A percentile compares a stretch with the other conserved stretches of the same genome.
These are phyloP conservation scores for Streblospio benedicti DNA, from an alignment of 1,140 invertebrate genomes.

Conservation along the genomic window DNA sequence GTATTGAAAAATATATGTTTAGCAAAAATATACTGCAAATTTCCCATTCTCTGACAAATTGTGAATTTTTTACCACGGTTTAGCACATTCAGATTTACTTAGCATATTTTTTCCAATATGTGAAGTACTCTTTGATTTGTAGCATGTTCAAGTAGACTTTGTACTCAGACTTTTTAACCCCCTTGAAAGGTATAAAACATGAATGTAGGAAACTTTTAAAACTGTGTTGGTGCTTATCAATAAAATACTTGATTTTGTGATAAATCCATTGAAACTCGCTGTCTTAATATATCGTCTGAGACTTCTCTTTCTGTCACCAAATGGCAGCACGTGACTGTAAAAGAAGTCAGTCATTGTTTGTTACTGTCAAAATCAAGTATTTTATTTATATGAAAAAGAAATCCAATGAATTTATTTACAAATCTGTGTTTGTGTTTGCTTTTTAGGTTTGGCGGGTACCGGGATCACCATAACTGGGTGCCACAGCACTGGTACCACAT, in stretches of 20 bases:
- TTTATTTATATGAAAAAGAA: neutral
- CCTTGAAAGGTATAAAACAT: too few relatives aligned
- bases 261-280: too few relatives aligned
- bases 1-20: neutral
- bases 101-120: too few relatives aligned
- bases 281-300: neutral
- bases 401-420: neutral
- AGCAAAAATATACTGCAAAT: neutral
- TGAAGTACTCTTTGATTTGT: too few relatives aligned
- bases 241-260: too few relatives aligned
- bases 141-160: too few relatives aligned
- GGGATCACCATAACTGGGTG: constrained; percentile 35
- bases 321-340: neutral
- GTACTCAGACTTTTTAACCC: too few relatives aligned
- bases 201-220: too few relatives aligned
- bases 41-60: neutral
- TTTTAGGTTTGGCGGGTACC: constrained; percentile 38
- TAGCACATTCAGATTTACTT: neutral
- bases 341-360: too few relatives aligned
- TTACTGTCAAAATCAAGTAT: neutral
- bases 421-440: constrained; percentile 1
- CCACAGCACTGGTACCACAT: constrained; percentile 40
- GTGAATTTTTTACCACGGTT: neutral
- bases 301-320: neutral
- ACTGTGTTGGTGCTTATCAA: too few relatives aligned